Evolutionary conservation across 2,113 vertebrate species (phyloP).

Genomic region (Caracal caracal): DNA sequence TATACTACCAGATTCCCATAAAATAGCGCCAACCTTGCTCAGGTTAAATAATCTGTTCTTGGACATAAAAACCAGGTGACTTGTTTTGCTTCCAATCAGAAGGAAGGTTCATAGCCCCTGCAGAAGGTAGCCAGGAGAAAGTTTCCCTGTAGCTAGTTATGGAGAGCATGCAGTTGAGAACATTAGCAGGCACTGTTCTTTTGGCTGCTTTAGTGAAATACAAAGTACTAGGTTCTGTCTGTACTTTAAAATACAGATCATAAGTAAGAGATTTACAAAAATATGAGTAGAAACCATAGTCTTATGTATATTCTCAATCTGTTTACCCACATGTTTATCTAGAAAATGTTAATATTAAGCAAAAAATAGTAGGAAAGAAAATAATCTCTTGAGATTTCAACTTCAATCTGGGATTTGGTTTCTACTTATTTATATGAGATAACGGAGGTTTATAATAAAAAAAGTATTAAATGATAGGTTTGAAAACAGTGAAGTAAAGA

Average conservation of each 20-base stretch:
- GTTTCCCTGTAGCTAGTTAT: background rate
- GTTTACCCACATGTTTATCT: background rate
- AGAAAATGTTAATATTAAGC: background rate
- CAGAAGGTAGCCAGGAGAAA: background rate
- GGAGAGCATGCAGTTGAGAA: background rate
- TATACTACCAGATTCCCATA: background rate
- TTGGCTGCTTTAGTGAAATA: background rate
- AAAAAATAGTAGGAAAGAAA: background rate
- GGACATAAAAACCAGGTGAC: background rate
- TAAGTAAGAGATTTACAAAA: background rate
- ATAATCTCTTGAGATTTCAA: background rate
- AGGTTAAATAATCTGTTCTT: background rate
- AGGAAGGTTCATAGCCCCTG: background rate
- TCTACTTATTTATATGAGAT: background rate
- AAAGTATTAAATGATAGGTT: background rate
- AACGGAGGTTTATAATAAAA: background rate
- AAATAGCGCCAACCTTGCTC: background rate
- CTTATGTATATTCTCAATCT: background rate
- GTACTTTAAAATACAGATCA: background rate
- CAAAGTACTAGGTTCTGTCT: background rate
- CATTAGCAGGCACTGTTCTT: background rate
- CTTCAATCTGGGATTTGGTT: background rate
- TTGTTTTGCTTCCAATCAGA: background rate
- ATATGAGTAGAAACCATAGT: background rate
- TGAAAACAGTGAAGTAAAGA: background rate